Evolutionary conservation across 1,140 invertebrate genomes (phyloP), one percentile per base, ranked within the genome.

Genomic region (Cyphomyrmex costatus): DNA sequence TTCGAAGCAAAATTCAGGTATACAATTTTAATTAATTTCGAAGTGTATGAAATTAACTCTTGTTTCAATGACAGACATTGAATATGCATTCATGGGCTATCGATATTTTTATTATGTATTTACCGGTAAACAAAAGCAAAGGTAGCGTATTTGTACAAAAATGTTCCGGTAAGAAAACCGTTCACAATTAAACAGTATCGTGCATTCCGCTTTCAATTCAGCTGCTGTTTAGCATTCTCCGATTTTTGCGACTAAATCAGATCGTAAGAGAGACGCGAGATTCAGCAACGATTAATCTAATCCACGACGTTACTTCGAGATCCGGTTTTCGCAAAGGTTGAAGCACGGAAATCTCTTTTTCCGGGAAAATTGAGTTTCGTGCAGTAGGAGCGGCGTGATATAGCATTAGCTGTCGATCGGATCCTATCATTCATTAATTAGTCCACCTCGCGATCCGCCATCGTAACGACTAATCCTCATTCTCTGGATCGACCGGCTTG

Each of bases 351-450:
- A 60, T 73, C 36, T 21, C 19, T 60, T 60, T 83, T 83, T n/a
- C 53, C 82, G 74, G 46, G 61, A 71, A 83, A 83, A 89, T 89
- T 71, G 77, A 86, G 61, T 89, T 86, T 86, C 76, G 70, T 36
- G 36, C 74, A 21, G 33, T 30, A n/a, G 42, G 46, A 89, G 56
- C 71, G 71, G 70, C 49, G 7, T 42, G 30, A 36, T 78, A 71
- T 70, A 78, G 66, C 85, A 80, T 63, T 84, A 46, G 76, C 53
- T 79, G 68, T 88, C 68, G 71, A 86, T 73, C 65, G 77, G 63
- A 86, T 79, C 51, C 77, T 61, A 71, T 30, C 85, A 71, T 83
- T 86, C 71, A 73, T 89, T 89, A 89, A 89, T 89, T 89, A 88
- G 86, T 89, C 84, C 76, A 89, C 88, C 84, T 89, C 36, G 87